phyloP scores from a whole-genome alignment of 2,113 vertebrate genomes.

The Oryzias woworae region DNA sequence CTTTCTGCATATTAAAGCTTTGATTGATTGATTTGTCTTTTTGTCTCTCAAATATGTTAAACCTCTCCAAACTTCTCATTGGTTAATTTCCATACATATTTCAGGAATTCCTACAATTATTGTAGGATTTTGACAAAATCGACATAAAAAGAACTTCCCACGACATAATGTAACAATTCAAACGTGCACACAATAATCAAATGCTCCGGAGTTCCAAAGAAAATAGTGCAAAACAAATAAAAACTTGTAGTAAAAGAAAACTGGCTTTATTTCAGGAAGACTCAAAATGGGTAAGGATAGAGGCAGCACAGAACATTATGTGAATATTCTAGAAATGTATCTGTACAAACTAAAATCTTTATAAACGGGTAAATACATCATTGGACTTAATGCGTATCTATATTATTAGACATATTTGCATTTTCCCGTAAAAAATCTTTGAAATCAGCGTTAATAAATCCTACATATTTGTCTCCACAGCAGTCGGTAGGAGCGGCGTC shows the following conservation, averaged over 20 bases:
- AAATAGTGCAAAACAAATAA: neutral
- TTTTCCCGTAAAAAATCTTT: neutral
- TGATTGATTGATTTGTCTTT: no score
- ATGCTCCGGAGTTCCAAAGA: no score
- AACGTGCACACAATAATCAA: no score
- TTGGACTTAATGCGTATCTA: neutral
- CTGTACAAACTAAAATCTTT: neutral
- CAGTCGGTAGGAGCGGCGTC: constrained; percentile 56
- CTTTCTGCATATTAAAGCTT: no score
- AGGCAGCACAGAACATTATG: constrained; percentile 1
- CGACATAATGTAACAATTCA: no score
- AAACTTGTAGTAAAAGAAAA: neutral
- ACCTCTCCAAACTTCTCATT: no score
- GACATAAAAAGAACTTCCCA: no score
- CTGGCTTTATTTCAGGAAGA: neutral
- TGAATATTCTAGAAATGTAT: constrained; percentile 8
- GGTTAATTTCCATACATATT: no score
- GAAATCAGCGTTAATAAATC: constrained; percentile 8
- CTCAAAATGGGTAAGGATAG: constrained; percentile 13
- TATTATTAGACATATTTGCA: neutral
- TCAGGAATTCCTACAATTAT: no score
- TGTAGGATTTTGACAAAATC: no score
- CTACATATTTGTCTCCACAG: constrained; percentile 29
- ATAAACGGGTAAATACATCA: neutral
- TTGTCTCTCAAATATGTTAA: no score